Percentiles rank a stretch among this genome's conserved stretches.
These are phyloP conservation scores for Drosophila jambulina DNA, from an alignment of 1,140 invertebrate species.

Conservation along the genomic window DNA sequence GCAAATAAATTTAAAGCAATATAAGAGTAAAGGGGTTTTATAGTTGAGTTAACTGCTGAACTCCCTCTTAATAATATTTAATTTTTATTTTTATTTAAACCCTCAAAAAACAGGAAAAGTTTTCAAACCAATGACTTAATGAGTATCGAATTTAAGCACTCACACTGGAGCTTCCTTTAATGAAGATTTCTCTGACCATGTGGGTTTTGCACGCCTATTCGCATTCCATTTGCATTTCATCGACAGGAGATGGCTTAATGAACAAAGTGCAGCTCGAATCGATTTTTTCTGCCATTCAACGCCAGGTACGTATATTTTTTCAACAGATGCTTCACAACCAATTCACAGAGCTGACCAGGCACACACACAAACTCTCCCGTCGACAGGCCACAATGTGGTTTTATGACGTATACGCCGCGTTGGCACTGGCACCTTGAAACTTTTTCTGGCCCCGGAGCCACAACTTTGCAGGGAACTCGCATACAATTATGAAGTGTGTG, in stretches of 20 bases:
- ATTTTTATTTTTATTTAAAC: neutral
- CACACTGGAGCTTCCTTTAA: neutral
- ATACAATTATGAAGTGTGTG: conserved; percentile 76
- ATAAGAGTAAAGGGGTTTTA: neutral
- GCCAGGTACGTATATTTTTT: conserved; percentile 7
- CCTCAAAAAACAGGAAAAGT: neutral
- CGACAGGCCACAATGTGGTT: conserved; percentile 34
- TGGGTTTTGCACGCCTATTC: neutral
- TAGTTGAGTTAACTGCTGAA: neutral
- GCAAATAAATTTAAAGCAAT: conserved; percentile 5
- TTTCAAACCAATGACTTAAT: neutral
- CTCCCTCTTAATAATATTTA: neutral
- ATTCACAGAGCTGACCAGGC: conserved; percentile 16
- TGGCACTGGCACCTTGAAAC: conserved; percentile 67
- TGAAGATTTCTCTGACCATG: neutral
- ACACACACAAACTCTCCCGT: neutral
- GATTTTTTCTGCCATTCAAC: conserved; percentile 26
- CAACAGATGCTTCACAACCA: conserved; percentile 32
- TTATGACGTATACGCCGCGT: conserved; percentile 76
- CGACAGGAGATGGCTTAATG: conserved; percentile 31
- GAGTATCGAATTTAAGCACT: conserved; percentile 1
- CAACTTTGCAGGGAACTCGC: conserved; percentile 55
- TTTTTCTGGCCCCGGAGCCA: conserved; percentile 33
- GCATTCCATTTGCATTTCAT: conserved; percentile 25
- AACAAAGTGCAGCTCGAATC: conserved; percentile 24